phyloP scores from a whole-genome alignment of 2,113 vertebrate species.

The Lophius piscatorius region DNA sequence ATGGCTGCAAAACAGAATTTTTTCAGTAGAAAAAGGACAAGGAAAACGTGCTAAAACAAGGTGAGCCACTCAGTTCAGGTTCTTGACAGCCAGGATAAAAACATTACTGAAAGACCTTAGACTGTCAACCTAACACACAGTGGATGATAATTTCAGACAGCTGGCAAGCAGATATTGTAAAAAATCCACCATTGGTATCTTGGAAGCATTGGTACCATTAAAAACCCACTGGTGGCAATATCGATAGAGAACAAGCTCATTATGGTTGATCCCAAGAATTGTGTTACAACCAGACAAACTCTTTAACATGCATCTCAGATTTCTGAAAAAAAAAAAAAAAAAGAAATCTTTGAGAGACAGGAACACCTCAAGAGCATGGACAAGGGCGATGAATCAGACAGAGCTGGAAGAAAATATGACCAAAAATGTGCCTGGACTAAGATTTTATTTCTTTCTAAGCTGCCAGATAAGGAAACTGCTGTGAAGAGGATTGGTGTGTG shows the following conservation, averaged over 20 bases:
- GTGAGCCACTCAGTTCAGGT: constrained; percentile 33
- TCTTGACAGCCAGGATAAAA: constrained; percentile 18
- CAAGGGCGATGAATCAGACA: not conserved
- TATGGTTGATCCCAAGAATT: not conserved
- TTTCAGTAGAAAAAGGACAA: not conserved
- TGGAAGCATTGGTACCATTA: not conserved
- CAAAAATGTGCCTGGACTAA: not conserved
- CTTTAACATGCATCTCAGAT: not conserved
- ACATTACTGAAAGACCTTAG: not conserved
- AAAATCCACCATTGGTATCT: constrained; percentile 3
- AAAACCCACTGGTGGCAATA: not conserved
- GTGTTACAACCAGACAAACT: not conserved
- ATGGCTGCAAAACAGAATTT: not conserved
- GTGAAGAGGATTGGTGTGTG: not conserved
- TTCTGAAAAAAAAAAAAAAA: not conserved
- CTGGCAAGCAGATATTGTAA: constrained; percentile 1
- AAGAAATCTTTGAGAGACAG: not conserved
- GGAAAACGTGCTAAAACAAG: constrained; percentile 14
- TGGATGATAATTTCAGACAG: constrained; percentile 27
- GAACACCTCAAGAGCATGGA: not conserved
- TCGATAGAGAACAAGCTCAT: constrained; percentile 11
- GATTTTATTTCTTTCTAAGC: not conserved
- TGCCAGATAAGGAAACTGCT: not conserved
- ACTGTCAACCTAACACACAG: constrained; percentile 13
- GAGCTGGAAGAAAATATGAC: not conserved